phyloP scores from a whole-genome alignment of 2,797 vertebrate genomes.

The Acipenser ruthenus region DNA sequence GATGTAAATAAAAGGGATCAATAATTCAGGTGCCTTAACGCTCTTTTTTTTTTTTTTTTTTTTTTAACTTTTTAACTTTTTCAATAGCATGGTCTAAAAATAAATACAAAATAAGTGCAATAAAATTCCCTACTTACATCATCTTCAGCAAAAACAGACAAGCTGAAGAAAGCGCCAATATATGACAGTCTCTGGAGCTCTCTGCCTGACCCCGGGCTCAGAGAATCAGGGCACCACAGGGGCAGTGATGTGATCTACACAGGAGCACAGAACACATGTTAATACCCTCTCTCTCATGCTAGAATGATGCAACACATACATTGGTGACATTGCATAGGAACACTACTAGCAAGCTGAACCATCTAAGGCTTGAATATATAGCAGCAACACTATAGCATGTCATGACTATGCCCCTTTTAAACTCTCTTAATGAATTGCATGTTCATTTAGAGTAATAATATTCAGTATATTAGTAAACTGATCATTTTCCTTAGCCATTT shows the following conservation, averaged over 20 bases:
- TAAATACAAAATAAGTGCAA: too few relatives aligned
- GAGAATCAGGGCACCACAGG: constrained; percentile 85
- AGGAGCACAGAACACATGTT: constrained; percentile 1
- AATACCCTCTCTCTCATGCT: not conserved
- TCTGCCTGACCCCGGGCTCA: constrained; percentile 86
- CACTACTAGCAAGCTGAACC: too few relatives aligned
- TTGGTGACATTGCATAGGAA: not conserved
- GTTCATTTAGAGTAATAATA: not conserved
- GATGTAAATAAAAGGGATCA: too few relatives aligned
- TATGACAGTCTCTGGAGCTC: constrained; percentile 93
- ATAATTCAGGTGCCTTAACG: too few relatives aligned
- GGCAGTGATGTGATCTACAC: constrained; percentile 77
- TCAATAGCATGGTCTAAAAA: too few relatives aligned
- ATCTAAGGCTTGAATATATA: not conserved
- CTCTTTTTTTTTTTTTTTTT: too few relatives aligned
- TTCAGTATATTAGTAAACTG: too few relatives aligned
- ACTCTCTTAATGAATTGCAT: not conserved
- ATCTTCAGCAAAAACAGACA: constrained; percentile 95
- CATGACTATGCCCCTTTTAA: not conserved
- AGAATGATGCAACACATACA: not conserved
- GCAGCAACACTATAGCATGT: not conserved
- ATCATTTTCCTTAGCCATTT: too few relatives aligned
- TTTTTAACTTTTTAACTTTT: too few relatives aligned
- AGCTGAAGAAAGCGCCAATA: constrained; percentile 86
- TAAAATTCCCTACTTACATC: constrained; percentile 68